Evolutionary conservation across 1,140 invertebrate species (phyloP).

Genomic region (Triops longicaudatus): DNA sequence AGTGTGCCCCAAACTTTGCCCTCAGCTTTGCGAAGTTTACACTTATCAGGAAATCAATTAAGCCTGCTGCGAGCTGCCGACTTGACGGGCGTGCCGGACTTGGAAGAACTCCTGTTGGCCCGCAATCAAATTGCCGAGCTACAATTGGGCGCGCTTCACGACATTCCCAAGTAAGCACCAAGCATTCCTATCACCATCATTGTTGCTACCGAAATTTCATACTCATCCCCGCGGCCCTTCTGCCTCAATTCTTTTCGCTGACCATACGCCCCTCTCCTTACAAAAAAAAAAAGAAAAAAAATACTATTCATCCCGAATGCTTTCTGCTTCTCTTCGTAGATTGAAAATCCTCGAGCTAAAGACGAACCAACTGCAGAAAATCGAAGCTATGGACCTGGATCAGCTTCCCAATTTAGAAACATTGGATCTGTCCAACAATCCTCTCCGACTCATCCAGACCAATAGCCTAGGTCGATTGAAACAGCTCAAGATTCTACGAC

Average conservation of each 20-base stretch:
- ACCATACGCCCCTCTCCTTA: background rate
- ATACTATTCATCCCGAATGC: no score
- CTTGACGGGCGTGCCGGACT: slow-evolving; percentile 56
- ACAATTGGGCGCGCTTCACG: slow-evolving; percentile 55
- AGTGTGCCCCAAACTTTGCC: slow-evolving; percentile 58
- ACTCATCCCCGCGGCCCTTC: slow-evolving; percentile 17
- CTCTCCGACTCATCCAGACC: slow-evolving; percentile 53
- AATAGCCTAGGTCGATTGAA: slow-evolving; percentile 57
- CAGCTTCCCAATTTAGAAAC: slow-evolving; percentile 41
- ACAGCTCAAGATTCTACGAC: slow-evolving; percentile 53
- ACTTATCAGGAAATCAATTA: slow-evolving; percentile 58
- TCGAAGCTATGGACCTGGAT: slow-evolving; percentile 38
- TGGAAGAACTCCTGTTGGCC: slow-evolving; percentile 60
- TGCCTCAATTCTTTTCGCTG: slow-evolving; percentile 21
- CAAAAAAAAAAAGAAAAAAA: slow-evolving; percentile 17
- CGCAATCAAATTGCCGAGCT: slow-evolving; percentile 57
- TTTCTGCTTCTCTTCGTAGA: slow-evolving; percentile 34
- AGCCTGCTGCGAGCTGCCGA: slow-evolving; percentile 52
- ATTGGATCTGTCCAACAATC: slow-evolving; percentile 69
- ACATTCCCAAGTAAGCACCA: slow-evolving; percentile 39
- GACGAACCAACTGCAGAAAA: slow-evolving; percentile 40
- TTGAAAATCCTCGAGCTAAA: slow-evolving; percentile 47
- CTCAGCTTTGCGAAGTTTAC: slow-evolving; percentile 47
- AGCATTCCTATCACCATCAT: slow-evolving; percentile 3
- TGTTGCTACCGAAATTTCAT: background rate